phyloP scores from a whole-genome alignment of 2,113 vertebrate species.

The Takifugu bimaculatus region DNA sequence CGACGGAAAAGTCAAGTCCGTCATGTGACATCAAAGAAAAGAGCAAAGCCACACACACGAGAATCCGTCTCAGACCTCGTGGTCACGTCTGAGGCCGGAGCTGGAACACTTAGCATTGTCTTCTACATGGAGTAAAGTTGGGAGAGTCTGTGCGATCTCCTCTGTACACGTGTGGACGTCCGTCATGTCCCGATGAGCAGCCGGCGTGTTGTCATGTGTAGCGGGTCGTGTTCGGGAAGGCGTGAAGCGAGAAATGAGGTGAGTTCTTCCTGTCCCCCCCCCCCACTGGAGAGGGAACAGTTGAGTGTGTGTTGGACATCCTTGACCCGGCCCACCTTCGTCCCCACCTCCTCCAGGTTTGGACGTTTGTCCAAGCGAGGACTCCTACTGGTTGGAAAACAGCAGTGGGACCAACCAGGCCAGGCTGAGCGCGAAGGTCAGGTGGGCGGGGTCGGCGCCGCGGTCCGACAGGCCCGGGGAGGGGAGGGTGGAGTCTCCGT shows the following conservation, averaged over 20 bases:
- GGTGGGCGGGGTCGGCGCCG: constrained; percentile 9
- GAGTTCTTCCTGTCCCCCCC: constrained; percentile 24
- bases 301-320: constrained; percentile 33
- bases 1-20: too few relatives aligned
- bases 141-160: not conserved
- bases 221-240: constrained; percentile 31
- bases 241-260: constrained; percentile 40
- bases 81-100: too few relatives aligned
- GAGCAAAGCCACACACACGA: constrained; percentile 34
- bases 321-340: not conserved
- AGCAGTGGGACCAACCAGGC: constrained; percentile 16
- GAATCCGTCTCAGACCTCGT: constrained; percentile 38
- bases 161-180: constrained; percentile 55
- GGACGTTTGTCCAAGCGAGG: constrained; percentile 21
- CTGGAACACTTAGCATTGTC: constrained; percentile 47
- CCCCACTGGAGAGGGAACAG: constrained; percentile 44
- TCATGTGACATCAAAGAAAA: constrained; percentile 1
- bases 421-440: constrained; percentile 16
- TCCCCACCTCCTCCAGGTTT: constrained; percentile 5
- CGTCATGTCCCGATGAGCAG: constrained; percentile 15
- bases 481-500: constrained; percentile 56
- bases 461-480: constrained; percentile 57
- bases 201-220: constrained; percentile 18
- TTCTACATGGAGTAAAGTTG: constrained; percentile 63
- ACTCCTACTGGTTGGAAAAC: constrained; percentile 39